A percentile compares a stretch with the other conserved stretches of the same genome.
Evolutionary conservation across 2,113 vertebrate species (phyloP).

Genomic region (Rhombomys opimus): DNA sequence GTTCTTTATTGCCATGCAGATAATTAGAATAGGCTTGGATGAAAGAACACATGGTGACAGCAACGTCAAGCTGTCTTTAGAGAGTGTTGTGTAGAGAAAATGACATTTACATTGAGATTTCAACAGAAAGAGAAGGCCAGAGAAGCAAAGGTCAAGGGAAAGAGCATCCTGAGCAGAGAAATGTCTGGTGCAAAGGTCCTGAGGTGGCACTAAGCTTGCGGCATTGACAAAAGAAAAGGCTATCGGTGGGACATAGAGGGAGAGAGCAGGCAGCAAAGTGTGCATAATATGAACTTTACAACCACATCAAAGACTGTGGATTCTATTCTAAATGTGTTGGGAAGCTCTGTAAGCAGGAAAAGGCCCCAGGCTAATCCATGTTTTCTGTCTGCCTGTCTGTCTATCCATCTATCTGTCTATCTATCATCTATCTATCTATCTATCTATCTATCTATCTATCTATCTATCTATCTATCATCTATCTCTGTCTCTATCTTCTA

Average conservation of each 20-base stretch:
- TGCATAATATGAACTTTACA: not conserved
- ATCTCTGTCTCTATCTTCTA: no score
- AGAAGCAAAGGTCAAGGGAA: not conserved
- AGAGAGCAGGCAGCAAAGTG: not conserved
- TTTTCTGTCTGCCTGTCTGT: not conserved
- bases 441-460: not conserved
- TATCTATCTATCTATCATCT: not conserved
- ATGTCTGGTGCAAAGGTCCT: not conserved
- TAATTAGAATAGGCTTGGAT: not conserved
- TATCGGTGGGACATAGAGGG: not conserved
- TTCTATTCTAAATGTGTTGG: not conserved
- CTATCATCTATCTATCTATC: not conserved
- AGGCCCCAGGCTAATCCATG: not conserved
- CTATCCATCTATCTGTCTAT: not conserved
- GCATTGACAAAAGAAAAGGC: not conserved
- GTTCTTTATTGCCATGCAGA: not conserved
- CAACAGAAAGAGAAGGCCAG: not conserved
- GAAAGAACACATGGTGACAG: not conserved
- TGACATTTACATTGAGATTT: not conserved
- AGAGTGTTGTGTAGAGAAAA: slow-evolving; percentile 12
- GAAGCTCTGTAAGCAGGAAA: not conserved
- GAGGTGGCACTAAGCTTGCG: not conserved
- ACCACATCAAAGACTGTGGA: no score
- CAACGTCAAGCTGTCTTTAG: not conserved
- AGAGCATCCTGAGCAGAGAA: not conserved